Conservation (phyloP, 2,797 vertebrate genomes). For the Sebastes diaconus region DNA sequence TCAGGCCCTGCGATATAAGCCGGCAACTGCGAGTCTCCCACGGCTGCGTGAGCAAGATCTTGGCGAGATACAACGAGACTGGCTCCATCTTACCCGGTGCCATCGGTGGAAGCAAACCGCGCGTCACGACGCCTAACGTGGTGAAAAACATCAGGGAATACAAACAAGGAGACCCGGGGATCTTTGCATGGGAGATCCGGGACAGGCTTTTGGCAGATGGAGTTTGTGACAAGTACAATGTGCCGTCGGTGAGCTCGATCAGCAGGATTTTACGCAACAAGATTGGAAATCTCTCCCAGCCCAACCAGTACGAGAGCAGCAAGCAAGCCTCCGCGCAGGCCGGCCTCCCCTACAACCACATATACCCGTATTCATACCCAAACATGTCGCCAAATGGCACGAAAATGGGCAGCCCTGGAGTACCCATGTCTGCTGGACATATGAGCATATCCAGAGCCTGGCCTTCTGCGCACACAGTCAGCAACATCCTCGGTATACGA, state of each 20-base stretch:
- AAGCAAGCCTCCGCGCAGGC: conserved; percentile 88
- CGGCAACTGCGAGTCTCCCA: conserved; percentile 96
- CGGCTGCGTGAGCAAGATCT: conserved; percentile 97
- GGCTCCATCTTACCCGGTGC: conserved; percentile 97
- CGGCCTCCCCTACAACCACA: conserved; percentile 90
- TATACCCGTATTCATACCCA: conserved; percentile 94
- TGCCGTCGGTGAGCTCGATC: conserved; percentile 98
- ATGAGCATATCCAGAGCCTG: conserved; percentile 92
- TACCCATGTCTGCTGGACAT: conserved; percentile 86
- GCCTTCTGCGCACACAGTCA: conserved; percentile 98
- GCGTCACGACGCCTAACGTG: conserved; percentile 98
- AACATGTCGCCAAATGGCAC: conserved; percentile 87
- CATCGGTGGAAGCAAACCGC: conserved; percentile 97
- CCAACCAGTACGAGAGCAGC: conserved; percentile 86
- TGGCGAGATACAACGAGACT: conserved; percentile 97
- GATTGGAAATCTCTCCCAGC: conserved; percentile 93
- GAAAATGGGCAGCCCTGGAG: conserved; percentile 87
- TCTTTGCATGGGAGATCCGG: conserved; percentile 99
- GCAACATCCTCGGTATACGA: conserved; percentile 95
- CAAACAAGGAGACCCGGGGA: conserved; percentile 97
- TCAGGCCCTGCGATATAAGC: conserved; percentile 97
- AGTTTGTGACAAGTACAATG: conserved; percentile 99
- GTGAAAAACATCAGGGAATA: conserved; percentile 98
- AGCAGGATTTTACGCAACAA: conserved; percentile 98
- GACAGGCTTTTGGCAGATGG: conserved; percentile 95